Conservation (phyloP, 2,797 vertebrate species). For the Cercopithecus hamlyni region DNA sequence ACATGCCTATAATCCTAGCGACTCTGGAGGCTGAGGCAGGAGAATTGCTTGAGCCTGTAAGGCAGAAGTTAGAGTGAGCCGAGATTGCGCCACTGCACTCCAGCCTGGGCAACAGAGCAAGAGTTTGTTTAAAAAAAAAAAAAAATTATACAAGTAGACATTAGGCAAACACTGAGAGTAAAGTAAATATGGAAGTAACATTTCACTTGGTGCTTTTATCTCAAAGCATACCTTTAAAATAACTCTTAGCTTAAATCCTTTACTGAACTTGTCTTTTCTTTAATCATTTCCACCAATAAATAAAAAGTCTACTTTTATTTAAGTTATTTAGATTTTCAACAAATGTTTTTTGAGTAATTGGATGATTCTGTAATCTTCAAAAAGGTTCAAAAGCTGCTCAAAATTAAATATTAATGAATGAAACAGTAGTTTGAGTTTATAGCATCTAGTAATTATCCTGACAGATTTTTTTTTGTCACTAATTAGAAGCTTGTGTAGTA, state of each 20-base stretch:
- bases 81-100: rapidly evolving
- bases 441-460: background rate
- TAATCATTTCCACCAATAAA: constrained; percentile 29
- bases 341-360: background rate
- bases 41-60: background rate
- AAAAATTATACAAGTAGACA: constrained; percentile 10
- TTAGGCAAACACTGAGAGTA: constrained; percentile 42
- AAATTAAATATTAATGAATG: constrained; percentile 15
- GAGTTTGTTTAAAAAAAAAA: background rate
- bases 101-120: background rate
- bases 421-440: background rate
- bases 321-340: background rate
- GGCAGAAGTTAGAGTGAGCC: background rate
- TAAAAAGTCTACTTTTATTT: constrained; percentile 31
- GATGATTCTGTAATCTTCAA: constrained; percentile 32
- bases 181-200: constrained; percentile 51
- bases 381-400: background rate
- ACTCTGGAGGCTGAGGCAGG: background rate
- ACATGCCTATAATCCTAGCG: background rate
- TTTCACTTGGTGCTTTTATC: constrained; percentile 34
- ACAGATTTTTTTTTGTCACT: background rate
- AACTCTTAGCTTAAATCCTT: background rate
- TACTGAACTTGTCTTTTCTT: constrained; percentile 2
- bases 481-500: background rate
- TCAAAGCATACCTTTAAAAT: constrained; percentile 56